Base-by-base conservation (phyloP, 2,113 vertebrate species). In the Accipiter cooperii region DNA sequence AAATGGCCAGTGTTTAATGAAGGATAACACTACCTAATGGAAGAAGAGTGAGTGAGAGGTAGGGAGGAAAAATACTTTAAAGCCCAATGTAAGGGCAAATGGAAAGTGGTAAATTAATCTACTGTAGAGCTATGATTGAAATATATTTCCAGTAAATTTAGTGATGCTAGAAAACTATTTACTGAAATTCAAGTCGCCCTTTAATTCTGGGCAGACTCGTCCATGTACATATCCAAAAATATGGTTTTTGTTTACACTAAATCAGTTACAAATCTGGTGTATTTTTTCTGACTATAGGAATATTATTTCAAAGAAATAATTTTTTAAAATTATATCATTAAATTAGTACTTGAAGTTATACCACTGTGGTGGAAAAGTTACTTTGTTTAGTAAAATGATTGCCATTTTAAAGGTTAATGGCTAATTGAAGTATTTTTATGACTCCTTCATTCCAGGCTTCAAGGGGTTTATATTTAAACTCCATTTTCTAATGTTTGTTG, bases 301-400 rank as follows among this genome's bases (percentile, higher is more conserved):
- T 97, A 98, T 98, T 98, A 98, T 98, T 98, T 98, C 97, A 98
- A 98, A 98, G 97, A 98, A 98, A 98, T 98, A 98, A 95, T 97
- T 97, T 96, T 96, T 47, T 65, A 96, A 97, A 97, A 97, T 92
- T 90, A 95, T 98, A 96, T 97, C 96, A 93, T 98, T 97, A 97
- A 98, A 97, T 97, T 98, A 97, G 98, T 98, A 98, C 98, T 98
- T 98, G 98, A 98, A 98, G 97, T 97, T 97, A 90, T 97, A 95
- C 98, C 98, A 96, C 97, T 76, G 49, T 94, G 93, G 97, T 98
- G 96, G 98, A 85, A 91, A 94, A 95, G 92, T 89, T 60, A 97
- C 97, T 97, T 97, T 97, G 97, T 94, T 78, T 71, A 90, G 46
- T 76, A 78, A 96, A 97, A 97, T 55, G 84, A 93, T 96, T 3